Percentiles rank a stretch among this genome's conserved stretches.
Evolutionary conservation across 2,797 vertebrate species (phyloP).

Genomic region (Apogon talboti): DNA sequence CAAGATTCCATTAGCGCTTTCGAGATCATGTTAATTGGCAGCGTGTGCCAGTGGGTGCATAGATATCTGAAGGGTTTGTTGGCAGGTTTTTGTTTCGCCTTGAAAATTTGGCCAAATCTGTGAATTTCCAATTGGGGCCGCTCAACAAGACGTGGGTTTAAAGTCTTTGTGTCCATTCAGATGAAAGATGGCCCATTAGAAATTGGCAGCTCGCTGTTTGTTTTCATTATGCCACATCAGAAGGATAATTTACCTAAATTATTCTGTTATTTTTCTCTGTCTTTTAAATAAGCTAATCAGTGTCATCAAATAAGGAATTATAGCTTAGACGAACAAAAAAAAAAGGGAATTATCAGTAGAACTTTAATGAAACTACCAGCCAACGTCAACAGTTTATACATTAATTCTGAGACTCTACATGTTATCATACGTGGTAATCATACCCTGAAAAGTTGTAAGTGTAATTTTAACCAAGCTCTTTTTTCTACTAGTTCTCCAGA

Average conservation of each 20-base stretch:
- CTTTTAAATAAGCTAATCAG: constrained; percentile 50
- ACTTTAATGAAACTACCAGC: too few species aligned
- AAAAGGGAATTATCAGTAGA: constrained; percentile 15
- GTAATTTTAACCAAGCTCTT: too few species aligned
- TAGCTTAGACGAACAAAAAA: constrained; percentile 21
- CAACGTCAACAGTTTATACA: too few species aligned
- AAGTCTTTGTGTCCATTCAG: constrained; percentile 82
- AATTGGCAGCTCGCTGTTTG: constrained; percentile 76
- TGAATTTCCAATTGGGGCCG: constrained; percentile 77
- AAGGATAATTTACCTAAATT: constrained; percentile 83
- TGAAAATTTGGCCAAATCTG: constrained; percentile 80
- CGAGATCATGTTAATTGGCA: constrained; percentile 78
- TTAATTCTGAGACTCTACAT: too few species aligned
- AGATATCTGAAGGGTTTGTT: constrained; percentile 79
- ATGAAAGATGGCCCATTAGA: constrained; percentile 81
- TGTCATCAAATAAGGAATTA: constrained; percentile 40
- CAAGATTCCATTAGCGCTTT: constrained; percentile 85
- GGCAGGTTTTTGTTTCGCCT: constrained; percentile 73
- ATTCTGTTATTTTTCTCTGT: constrained; percentile 64
- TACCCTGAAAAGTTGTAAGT: neutral
- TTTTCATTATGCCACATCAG: constrained; percentile 82
- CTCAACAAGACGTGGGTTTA: constrained; percentile 77
- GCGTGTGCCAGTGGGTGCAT: constrained; percentile 77
- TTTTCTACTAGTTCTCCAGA: too few species aligned
- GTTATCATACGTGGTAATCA: neutral